These are phyloP conservation scores for Anolis sagrei DNA, from an alignment of 2,113 vertebrate genomes.

Conservation along the genomic window DNA sequence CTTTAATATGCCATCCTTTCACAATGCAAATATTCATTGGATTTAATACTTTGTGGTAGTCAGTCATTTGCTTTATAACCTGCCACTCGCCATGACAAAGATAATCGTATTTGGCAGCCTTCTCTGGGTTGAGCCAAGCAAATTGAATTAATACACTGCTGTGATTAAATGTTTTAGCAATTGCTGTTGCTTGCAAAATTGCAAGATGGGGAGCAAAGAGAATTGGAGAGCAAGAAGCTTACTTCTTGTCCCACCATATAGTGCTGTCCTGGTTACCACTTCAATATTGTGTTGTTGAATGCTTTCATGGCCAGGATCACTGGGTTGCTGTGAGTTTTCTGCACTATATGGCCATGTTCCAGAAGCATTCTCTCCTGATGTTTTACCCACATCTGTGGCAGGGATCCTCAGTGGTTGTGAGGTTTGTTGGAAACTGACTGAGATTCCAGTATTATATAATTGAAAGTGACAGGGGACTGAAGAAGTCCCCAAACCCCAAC, in stretches of 20 bases:
- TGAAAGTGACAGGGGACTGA: neutral
- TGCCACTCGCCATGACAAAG: constrained; percentile 14
- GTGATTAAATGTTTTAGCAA: constrained; percentile 38
- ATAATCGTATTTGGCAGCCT: neutral
- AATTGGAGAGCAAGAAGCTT: constrained; percentile 35
- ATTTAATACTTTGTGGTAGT: constrained; percentile 27
- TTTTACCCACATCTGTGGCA: too few species aligned
- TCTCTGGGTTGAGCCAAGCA: constrained; percentile 40
- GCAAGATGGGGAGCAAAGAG: neutral
- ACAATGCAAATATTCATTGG: constrained; percentile 25
- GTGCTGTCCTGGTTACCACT: too few species aligned
- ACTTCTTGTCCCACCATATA: constrained; percentile 27
- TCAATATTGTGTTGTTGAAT: too few species aligned
- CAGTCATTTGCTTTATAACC: constrained; percentile 44
- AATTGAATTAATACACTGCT: constrained; percentile 39
- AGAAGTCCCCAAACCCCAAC: neutral
- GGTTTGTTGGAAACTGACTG: too few species aligned
- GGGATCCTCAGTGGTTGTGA: too few species aligned
- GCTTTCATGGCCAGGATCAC: too few species aligned
- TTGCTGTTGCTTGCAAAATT: constrained; percentile 34
- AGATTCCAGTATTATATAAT: too few species aligned
- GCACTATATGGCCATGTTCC: too few species aligned
- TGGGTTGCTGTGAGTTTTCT: too few species aligned
- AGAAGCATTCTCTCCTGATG: too few species aligned
- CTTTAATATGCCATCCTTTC: neutral